Evolutionary conservation across 1,140 invertebrate genomes (phyloP).

Genomic region (Zaprionus vittiger): DNA sequence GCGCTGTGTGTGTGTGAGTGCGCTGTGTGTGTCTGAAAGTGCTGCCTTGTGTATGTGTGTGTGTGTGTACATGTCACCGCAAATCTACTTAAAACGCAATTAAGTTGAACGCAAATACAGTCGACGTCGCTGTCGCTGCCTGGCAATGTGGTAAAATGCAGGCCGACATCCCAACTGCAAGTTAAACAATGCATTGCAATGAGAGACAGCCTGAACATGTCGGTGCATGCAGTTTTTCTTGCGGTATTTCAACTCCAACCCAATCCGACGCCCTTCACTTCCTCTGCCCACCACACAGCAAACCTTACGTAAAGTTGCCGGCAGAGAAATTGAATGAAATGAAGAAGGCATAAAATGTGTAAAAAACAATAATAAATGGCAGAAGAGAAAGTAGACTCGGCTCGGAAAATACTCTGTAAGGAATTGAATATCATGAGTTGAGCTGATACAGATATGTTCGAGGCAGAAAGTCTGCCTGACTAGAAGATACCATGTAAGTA

Average conservation of each 20-base stretch:
- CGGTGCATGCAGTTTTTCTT: constrained; percentile 27
- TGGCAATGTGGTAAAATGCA: constrained; percentile 39
- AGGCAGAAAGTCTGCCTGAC: too few relatives aligned
- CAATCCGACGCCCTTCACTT: not conserved
- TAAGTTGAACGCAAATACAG: constrained; percentile 79
- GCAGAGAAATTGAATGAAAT: not conserved
- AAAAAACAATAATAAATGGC: not conserved
- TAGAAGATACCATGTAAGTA: not conserved
- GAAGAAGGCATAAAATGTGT: not conserved
- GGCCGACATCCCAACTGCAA: constrained; percentile 42
- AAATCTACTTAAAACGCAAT: constrained; percentile 82
- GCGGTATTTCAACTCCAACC: not conserved
- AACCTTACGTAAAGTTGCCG: not conserved
- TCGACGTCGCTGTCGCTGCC: constrained; percentile 37
- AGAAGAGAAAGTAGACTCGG: not conserved
- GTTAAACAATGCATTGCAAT: constrained; percentile 57
- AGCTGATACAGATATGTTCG: too few relatives aligned
- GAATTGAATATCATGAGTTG: too few relatives aligned
- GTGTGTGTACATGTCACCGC: constrained; percentile 58
- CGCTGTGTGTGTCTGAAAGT: not conserved
- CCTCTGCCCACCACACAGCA: not conserved
- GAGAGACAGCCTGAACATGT: constrained; percentile 35
- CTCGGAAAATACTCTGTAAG: not conserved
- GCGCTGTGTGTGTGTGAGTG: not conserved
- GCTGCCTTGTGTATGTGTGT: not conserved